These are phyloP conservation scores for Colinus virginianus DNA, from an alignment of 2,113 vertebrate species.

Conservation along the genomic window DNA sequence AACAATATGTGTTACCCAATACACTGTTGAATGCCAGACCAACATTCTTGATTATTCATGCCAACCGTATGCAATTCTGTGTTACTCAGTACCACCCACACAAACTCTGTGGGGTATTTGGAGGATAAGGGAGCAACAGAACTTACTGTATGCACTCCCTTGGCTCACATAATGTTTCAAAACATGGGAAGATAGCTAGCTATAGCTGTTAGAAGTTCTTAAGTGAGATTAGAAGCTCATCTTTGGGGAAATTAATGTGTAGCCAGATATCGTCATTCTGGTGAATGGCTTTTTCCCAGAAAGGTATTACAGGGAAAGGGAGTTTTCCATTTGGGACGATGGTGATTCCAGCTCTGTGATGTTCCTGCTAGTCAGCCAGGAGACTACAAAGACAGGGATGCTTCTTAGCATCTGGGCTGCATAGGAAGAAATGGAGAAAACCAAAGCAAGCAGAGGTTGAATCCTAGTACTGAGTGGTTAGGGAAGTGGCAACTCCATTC, in stretches of 20 bases:
- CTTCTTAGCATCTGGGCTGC: not conserved
- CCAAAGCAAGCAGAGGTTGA: not conserved
- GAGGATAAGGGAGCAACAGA: not conserved
- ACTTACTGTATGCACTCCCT: not conserved
- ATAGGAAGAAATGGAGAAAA: not conserved
- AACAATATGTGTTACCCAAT: not conserved
- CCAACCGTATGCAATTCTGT: not conserved
- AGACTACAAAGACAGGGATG: not conserved
- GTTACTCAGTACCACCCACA: not conserved
- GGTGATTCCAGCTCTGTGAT: not conserved
- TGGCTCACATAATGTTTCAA: not conserved
- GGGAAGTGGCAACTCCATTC: not conserved
- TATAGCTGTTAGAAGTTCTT: not conserved
- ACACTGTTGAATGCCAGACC: rapidly evolving
- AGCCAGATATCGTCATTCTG: not conserved
- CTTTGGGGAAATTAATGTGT: not conserved
- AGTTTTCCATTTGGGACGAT: rapidly evolving
- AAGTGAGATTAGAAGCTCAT: not conserved
- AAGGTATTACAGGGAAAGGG: not conserved
- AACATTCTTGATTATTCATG: not conserved
- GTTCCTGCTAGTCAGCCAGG: not conserved
- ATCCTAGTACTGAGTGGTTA: not conserved
- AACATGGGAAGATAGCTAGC: not conserved
- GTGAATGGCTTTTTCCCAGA: not conserved
- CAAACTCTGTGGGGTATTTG: not conserved